Evolutionary conservation across 2,888 invertebrate genomes (phyloP).

Genomic region (Drosophila buzzatii): DNA sequence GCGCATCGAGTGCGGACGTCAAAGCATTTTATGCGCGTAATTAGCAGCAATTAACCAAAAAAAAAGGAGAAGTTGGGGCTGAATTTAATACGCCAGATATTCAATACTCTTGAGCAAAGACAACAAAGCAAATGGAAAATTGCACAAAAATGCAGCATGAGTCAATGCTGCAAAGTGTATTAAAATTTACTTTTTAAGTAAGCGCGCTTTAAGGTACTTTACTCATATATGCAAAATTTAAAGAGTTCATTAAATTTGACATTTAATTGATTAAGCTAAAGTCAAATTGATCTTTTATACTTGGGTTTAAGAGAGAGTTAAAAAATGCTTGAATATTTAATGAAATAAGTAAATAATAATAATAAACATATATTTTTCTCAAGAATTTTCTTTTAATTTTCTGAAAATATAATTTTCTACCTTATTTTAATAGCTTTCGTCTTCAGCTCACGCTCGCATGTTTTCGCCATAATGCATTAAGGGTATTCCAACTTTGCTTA

Average conservation of each 20-base stretch:
- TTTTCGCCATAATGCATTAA: not conserved
- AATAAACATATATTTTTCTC: not conserved
- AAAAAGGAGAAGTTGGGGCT: not conserved
- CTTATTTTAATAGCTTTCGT: not conserved
- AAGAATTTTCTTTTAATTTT: not conserved
- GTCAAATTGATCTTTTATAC: not conserved
- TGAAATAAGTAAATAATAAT: no score
- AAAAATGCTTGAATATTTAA: no score
- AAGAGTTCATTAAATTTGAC: no score
- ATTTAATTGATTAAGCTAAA: no score
- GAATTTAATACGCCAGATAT: constrained; percentile 17
- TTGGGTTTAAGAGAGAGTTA: no score
- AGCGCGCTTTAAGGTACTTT: not conserved
- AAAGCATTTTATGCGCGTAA: constrained; percentile 74
- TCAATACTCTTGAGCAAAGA: constrained; percentile 49
- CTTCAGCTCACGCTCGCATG: not conserved
- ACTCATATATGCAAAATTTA: not conserved
- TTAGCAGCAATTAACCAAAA: constrained; percentile 69
- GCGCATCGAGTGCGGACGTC: constrained; percentile 17
- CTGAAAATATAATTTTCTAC: not conserved
- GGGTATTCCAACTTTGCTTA: constrained; percentile 21
- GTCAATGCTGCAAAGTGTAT: not conserved
- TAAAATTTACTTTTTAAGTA: not conserved
- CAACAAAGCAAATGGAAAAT: not conserved
- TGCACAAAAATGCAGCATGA: not conserved